Evolutionary conservation across 2,113 vertebrate genomes (phyloP).

Genomic region (Periophthalmus modestus): DNA sequence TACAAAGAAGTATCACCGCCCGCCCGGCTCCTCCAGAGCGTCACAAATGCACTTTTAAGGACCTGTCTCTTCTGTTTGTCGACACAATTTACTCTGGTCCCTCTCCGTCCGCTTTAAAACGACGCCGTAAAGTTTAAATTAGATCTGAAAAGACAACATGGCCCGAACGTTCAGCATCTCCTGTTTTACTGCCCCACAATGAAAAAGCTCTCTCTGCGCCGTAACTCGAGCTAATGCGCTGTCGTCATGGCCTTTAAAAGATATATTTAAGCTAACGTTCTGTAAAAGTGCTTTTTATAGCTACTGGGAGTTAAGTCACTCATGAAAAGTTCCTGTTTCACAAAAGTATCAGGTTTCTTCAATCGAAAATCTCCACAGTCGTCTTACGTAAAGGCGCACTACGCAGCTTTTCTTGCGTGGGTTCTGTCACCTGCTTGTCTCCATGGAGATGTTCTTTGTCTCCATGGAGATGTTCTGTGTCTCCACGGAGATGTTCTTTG

Average conservation of each 20-base stretch:
- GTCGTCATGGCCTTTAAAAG: slow-evolving; percentile 5
- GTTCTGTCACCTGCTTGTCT: not conserved
- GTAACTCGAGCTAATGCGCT: slow-evolving; percentile 3
- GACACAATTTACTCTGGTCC: slow-evolving; percentile 15
- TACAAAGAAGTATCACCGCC: too few species aligned
- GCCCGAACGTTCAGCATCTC: slow-evolving; percentile 19
- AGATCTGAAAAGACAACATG: slow-evolving; percentile 51
- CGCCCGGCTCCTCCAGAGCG: not conserved
- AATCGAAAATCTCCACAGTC: too few species aligned
- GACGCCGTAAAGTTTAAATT: slow-evolving; percentile 50
- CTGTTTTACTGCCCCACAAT: slow-evolving; percentile 39
- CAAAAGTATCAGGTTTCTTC: not conserved
- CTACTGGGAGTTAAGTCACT: slow-evolving; percentile 24
- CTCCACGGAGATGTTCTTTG: too few species aligned
- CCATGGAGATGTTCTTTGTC: too few species aligned
- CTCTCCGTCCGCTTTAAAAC: slow-evolving; percentile 26
- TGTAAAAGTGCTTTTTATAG: slow-evolving; percentile 20
- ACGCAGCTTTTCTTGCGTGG: too few species aligned
- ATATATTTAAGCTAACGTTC: slow-evolving; percentile 2
- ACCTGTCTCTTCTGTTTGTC: slow-evolving; percentile 13
- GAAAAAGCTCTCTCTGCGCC: slow-evolving; percentile 11
- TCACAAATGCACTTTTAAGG: not conserved
- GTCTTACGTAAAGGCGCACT: too few species aligned
- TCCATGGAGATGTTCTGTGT: too few species aligned
- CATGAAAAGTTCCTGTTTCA: slow-evolving; percentile 22